Evolutionary conservation across 35 echinoderm and acorn worm species (phyloP).

Genomic region (Eucidaris tribuloides): DNA sequence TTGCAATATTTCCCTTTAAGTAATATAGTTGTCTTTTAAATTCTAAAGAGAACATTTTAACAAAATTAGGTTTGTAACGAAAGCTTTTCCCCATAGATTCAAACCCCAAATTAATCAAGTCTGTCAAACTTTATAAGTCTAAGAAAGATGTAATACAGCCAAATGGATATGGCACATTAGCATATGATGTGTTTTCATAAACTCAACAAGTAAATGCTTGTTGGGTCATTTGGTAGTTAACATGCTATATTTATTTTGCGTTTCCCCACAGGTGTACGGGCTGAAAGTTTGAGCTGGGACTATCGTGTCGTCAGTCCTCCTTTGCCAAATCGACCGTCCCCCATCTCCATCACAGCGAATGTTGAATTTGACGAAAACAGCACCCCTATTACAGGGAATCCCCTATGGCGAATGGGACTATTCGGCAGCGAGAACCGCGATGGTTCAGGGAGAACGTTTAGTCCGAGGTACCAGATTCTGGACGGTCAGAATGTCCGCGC

Average conservation of each 20-base stretch:
- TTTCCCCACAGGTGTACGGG: constrained; percentile 48
- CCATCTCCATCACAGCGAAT: constrained; percentile 37
- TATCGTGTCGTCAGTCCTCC: constrained; percentile 27
- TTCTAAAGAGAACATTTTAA: too few relatives aligned
- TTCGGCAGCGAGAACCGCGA: constrained; percentile 64
- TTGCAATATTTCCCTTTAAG: too few relatives aligned
- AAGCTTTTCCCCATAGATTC: too few relatives aligned
- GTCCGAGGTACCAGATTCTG: constrained; percentile 48
- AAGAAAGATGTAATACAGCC: too few relatives aligned
- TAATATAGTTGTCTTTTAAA: too few relatives aligned
- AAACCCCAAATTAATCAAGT: too few relatives aligned
- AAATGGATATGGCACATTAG: too few relatives aligned
- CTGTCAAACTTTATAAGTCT: too few relatives aligned
- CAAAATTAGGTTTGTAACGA: too few relatives aligned
- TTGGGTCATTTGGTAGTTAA: neutral
- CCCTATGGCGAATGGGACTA: constrained; percentile 71
- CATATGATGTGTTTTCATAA: too few relatives aligned
- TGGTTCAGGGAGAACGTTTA: constrained; percentile 46
- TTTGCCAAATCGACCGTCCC: neutral
- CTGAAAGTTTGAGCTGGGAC: constrained; percentile 58
- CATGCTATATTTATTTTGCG: neutral
- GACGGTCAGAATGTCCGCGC: constrained; percentile 12
- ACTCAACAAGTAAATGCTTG: neutral
- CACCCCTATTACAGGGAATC: constrained; percentile 42
- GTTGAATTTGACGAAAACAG: constrained; percentile 18